phyloP scores from a whole-genome alignment of 2,113 vertebrate species.

The Salvelinus fontinalis region DNA sequence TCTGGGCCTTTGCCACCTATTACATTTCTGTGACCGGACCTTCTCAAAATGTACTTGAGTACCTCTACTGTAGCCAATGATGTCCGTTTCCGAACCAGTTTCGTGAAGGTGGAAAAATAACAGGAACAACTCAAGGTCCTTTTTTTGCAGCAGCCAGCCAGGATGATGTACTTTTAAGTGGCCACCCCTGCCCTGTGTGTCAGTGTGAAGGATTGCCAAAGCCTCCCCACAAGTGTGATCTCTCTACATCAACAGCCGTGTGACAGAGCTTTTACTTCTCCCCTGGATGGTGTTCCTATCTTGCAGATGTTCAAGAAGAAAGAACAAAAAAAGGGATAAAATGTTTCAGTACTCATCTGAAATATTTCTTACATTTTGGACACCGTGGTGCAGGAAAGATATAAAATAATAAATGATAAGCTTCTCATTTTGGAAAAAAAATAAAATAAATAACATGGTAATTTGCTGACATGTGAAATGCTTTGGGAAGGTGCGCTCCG shows the following conservation, averaged over 20 bases:
- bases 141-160: conserved; percentile 44
- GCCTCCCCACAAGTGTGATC: conserved; percentile 48
- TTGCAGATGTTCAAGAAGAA: conserved; percentile 31
- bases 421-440: conserved; percentile 28
- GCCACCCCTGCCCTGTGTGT: conserved; percentile 56
- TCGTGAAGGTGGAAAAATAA: conserved; percentile 21
- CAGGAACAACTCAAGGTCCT: conserved; percentile 34
- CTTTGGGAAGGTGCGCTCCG: conserved; percentile 36
- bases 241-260: conserved; percentile 48
- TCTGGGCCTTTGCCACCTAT: too few species aligned
- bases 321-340: conserved; percentile 1
- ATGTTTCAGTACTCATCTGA: not conserved
- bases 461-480: conserved; percentile 37
- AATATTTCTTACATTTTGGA: conserved; percentile 13
- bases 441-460: conserved; percentile 35
- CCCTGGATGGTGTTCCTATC: conserved; percentile 31
- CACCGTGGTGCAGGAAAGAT: conserved; percentile 6
- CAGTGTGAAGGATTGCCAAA: conserved; percentile 56
- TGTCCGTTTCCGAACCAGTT: not conserved
- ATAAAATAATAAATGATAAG: conserved; percentile 24
- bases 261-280: conserved; percentile 39
- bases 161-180: conserved; percentile 61
- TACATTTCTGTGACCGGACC: too few species aligned
- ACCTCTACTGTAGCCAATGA: too few species aligned
- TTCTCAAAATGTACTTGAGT: too few species aligned